A percentile compares a stretch with the other conserved stretches of the same genome.
Conservation (phyloP, 2,797 vertebrate genomes). For the Prionace glauca region DNA sequence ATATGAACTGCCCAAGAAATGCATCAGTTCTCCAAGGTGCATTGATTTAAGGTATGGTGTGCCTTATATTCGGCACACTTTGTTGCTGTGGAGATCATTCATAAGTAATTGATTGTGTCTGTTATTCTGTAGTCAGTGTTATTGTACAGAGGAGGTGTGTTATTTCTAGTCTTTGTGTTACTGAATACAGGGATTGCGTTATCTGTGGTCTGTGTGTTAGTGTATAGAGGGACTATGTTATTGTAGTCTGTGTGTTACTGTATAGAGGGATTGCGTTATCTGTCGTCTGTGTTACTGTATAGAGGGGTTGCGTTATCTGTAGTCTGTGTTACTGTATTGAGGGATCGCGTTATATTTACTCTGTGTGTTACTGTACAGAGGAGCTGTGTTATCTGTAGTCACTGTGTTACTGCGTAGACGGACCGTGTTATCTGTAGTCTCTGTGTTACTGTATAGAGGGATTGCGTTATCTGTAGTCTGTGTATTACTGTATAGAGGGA, state of each 20-base stretch:
- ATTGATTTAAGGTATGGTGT: neutral
- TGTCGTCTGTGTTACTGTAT: neutral
- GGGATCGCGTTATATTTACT: neutral
- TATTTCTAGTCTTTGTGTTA: neutral
- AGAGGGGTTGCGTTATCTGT: neutral
- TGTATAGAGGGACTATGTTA: neutral
- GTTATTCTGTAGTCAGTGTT: neutral
- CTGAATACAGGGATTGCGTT: neutral
- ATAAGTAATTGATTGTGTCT: neutral
- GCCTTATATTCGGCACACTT: neutral
- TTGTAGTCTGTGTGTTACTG: neutral
- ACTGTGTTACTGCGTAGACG: neutral
- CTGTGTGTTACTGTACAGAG: neutral
- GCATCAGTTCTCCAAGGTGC: neutral
- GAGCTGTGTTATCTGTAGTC: neutral
- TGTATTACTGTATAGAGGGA: neutral
- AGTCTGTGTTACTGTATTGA: too few relatives aligned
- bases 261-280: neutral
- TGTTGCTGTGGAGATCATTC: neutral
- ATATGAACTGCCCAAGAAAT: neutral
- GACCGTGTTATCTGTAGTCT: neutral
- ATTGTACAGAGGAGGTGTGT: neutral
- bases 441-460: neutral
- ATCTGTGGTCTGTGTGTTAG: neutral
- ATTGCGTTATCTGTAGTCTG: neutral